These are phyloP conservation scores for Scortum barcoo DNA, from an alignment of 2,113 vertebrate species.

Conservation along the genomic window DNA sequence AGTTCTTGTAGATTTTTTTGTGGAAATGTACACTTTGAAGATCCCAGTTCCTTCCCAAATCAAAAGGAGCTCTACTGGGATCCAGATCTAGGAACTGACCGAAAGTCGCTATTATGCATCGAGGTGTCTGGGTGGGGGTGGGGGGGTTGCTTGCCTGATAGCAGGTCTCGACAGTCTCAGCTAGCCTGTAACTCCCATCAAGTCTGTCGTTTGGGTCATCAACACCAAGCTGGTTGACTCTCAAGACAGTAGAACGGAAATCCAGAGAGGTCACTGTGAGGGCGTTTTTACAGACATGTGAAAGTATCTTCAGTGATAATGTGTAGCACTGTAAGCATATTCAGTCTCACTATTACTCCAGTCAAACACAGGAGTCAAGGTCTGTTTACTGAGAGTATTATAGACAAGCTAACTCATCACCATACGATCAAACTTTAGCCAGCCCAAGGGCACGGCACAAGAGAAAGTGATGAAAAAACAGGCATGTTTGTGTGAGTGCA, in stretches of 20 bases:
- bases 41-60: conserved; percentile 21
- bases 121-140: background rate
- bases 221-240: background rate
- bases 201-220: background rate
- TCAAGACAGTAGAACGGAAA: background rate
- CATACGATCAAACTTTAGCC: background rate
- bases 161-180: background rate
- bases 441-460: background rate
- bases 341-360: background rate
- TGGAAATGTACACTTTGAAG: conserved; percentile 35
- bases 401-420: background rate
- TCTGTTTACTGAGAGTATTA: background rate
- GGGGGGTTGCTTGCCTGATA: background rate
- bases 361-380: background rate
- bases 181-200: background rate
- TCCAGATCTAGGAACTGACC: conserved; percentile 20
- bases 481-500: background rate
- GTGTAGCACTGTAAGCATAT: background rate
- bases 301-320: background rate
- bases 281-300: background rate
- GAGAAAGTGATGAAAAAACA: background rate
- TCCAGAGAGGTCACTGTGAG: background rate
- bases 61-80: conserved; percentile 32
- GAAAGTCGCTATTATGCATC: conserved; percentile 8
- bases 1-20: conserved; percentile 37